Conservation (phyloP, 2,888 invertebrate species). For the Sarcophaga rosellei region DNA sequence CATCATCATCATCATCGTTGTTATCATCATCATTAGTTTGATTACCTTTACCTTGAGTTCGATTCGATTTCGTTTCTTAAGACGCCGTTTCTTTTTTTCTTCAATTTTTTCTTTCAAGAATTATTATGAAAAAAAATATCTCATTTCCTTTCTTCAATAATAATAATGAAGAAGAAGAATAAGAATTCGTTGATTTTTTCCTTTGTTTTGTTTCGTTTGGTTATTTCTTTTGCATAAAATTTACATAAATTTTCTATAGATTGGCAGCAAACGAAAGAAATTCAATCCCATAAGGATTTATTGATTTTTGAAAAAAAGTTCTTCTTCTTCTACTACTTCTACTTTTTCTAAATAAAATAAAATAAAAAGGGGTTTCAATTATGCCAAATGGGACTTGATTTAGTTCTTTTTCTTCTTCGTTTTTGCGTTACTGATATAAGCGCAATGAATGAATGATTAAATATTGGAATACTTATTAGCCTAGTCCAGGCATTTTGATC, state of each 20-base stretch:
- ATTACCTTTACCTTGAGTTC: neutral
- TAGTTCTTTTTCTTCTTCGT: neutral
- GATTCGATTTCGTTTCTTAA: conserved; percentile 58
- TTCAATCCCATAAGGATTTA: conserved; percentile 57
- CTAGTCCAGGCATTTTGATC: no score
- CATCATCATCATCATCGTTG: neutral
- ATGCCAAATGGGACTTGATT: conserved; percentile 32
- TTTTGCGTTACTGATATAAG: neutral
- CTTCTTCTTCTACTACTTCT: neutral
- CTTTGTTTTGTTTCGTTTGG: conserved; percentile 37
- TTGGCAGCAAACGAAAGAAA: conserved; percentile 29
- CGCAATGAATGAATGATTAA: neutral
- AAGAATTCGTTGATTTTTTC: neutral
- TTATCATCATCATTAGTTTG: neutral
- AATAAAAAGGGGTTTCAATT: conserved; percentile 58
- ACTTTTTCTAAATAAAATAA: neutral
- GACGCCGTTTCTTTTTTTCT: neutral
- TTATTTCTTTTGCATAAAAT: conserved; percentile 60
- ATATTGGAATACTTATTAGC: neutral
- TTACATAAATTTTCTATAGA: conserved; percentile 58
- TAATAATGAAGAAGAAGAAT: neutral
- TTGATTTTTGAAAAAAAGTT: conserved; percentile 45
- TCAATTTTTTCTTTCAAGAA: neutral
- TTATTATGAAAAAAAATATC: neutral
- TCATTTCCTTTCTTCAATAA: neutral